phyloP scores from a whole-genome alignment of 2,888 invertebrate species.

The Cosmopolites sordidus region DNA sequence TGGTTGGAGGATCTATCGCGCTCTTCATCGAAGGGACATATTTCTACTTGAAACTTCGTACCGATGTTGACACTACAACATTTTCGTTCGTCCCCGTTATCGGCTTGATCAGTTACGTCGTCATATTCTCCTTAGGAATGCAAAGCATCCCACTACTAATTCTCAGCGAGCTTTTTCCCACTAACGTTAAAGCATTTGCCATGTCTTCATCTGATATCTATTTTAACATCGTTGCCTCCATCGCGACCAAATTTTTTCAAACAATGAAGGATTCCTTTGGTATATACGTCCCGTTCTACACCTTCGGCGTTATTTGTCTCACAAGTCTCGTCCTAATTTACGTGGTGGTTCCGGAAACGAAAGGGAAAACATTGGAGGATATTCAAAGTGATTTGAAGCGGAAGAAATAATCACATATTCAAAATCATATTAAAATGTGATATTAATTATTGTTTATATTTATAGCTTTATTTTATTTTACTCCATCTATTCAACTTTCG shows the following conservation, averaged over 20 bases:
- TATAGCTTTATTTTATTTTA: too few species aligned
- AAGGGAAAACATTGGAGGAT: constrained; percentile 27
- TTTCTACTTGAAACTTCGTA: constrained; percentile 48
- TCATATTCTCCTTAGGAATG: constrained; percentile 53
- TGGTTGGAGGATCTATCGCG: constrained; percentile 46
- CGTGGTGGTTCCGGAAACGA: constrained; percentile 27
- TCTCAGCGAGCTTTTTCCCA: constrained; percentile 54
- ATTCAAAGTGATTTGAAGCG: constrained; percentile 29
- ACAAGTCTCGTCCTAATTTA: constrained; percentile 20
- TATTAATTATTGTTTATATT: too few species aligned
- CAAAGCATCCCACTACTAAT: constrained; percentile 53
- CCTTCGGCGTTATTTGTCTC: constrained; percentile 17
- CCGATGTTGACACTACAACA: constrained; percentile 40
- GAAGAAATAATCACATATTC: background rate
- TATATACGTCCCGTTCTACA: constrained; percentile 24
- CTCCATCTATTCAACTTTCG: too few species aligned
- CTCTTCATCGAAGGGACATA: constrained; percentile 48
- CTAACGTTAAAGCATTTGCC: constrained; percentile 55
- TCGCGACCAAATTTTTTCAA: constrained; percentile 51
- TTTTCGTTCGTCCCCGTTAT: constrained; percentile 49
- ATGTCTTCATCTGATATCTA: constrained; percentile 55
- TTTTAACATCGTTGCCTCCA: constrained; percentile 49
- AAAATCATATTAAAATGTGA: background rate
- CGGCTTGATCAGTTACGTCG: constrained; percentile 50
- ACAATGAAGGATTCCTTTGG: constrained; percentile 47